Percentiles rank a stretch among this genome's conserved stretches.
Evolutionary conservation across 2,888 invertebrate genomes (phyloP).

Genomic region (Polyommatus icarus): DNA sequence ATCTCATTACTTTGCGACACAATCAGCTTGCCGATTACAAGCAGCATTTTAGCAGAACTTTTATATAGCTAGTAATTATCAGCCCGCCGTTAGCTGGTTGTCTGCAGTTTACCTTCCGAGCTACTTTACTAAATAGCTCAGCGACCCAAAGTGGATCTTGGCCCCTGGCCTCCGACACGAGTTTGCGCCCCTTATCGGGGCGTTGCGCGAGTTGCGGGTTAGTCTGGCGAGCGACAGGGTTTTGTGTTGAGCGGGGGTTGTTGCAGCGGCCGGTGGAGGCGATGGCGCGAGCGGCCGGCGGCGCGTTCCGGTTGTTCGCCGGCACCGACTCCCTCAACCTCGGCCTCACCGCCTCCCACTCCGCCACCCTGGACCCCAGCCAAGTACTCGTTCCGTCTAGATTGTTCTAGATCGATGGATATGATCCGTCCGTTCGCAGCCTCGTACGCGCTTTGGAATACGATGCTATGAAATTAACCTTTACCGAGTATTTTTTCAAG

Average conservation of each 20-base stretch:
- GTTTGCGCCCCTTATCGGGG: neutral
- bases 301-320: constrained; percentile 88
- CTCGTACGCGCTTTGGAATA: neutral
- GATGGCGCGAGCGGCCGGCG: constrained; percentile 89
- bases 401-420: neutral
- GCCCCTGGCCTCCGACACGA: neutral
- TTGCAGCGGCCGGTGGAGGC: constrained; percentile 88
- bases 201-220: too few relatives aligned
- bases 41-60: neutral
- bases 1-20: neutral
- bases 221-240: neutral
- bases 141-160: neutral
- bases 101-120: neutral
- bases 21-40: neutral
- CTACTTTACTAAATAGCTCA: neutral
- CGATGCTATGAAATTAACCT: too few relatives aligned
- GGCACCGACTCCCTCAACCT: constrained; percentile 87
- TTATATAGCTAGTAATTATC: neutral
- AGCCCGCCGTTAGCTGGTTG: too few relatives aligned
- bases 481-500: neutral
- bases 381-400: constrained; percentile 66
- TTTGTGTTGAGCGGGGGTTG: constrained; percentile 46
- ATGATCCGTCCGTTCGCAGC: neutral
- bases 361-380: constrained; percentile 76
- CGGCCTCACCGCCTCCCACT: constrained; percentile 83